Conservation (phyloP, 2,888 invertebrate species). For the Spisula solida region DNA sequence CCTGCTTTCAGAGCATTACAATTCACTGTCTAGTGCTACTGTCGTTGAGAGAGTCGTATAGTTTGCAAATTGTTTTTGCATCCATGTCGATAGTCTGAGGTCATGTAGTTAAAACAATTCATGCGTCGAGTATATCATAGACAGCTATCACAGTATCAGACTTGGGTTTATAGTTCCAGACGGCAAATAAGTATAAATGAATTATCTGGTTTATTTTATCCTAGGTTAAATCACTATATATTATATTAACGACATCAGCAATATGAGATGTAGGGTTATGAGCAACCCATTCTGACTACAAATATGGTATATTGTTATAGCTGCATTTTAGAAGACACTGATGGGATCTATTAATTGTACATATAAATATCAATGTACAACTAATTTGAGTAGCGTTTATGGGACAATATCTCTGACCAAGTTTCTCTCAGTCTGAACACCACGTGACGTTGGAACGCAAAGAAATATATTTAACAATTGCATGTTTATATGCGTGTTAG, state of each 20-base stretch:
- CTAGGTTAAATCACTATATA: not conserved
- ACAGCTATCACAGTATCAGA: not conserved
- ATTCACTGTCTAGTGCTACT: not conserved
- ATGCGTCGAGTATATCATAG: not conserved
- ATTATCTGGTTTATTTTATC: constrained; percentile 1
- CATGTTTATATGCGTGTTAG: too few species aligned
- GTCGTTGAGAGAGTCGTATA: not conserved
- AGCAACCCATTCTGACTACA: too few species aligned
- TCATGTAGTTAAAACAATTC: not conserved
- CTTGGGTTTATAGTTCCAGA: not conserved
- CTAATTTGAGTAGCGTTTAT: too few species aligned
- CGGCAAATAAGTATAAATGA: not conserved
- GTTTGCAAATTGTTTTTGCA: not conserved
- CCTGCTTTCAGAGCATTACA: not conserved
- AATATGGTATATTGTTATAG: too few species aligned
- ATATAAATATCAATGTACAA: too few species aligned
- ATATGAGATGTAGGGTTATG: too few species aligned
- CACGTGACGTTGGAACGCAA: too few species aligned
- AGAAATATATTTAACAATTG: too few species aligned
- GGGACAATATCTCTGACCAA: too few species aligned
- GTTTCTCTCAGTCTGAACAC: too few species aligned
- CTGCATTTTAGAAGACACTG: too few species aligned
- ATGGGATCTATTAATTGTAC: too few species aligned
- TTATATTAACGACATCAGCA: not conserved
- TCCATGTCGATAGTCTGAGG: not conserved